Evolutionary conservation across 2,797 vertebrate genomes (phyloP).

Genomic region (Prunella strophiata): DNA sequence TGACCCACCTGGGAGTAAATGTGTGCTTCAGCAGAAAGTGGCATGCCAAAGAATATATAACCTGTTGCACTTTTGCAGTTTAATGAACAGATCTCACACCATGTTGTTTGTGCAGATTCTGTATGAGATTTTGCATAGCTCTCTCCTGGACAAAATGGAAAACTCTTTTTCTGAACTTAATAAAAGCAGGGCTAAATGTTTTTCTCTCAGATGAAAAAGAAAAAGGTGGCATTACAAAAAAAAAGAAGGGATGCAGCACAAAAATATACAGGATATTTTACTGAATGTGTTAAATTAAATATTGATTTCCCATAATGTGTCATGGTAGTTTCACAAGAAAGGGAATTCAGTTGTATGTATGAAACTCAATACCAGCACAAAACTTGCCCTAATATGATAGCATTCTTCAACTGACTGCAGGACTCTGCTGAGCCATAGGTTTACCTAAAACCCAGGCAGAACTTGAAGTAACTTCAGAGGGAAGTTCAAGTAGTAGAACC

Average conservation of each 20-base stretch:
- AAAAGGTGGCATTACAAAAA: not conserved
- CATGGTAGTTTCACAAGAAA: not conserved
- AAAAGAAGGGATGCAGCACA: not conserved
- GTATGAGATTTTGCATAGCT: not conserved
- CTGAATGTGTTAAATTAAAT: not conserved
- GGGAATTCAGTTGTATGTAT: not conserved
- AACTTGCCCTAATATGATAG: not conserved
- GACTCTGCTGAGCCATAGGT: not conserved
- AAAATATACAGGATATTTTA: not conserved
- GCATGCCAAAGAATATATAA: not conserved
- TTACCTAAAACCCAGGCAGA: not conserved
- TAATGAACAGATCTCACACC: not conserved
- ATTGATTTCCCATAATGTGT: not conserved
- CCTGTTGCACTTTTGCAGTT: not conserved
- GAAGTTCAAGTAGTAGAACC: not conserved
- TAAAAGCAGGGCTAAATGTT: not conserved
- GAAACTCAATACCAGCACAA: not conserved
- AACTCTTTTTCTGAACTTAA: not conserved
- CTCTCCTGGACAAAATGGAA: not conserved
- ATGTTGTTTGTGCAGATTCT: not conserved
- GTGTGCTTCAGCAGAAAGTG: not conserved
- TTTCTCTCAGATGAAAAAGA: not conserved
- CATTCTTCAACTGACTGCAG: not conserved
- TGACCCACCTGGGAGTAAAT: rapidly evolving
- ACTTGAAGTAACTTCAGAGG: not conserved